Conservation (phyloP, 2,113 vertebrate species). For the Poeciliopsis retropinna region DNA sequence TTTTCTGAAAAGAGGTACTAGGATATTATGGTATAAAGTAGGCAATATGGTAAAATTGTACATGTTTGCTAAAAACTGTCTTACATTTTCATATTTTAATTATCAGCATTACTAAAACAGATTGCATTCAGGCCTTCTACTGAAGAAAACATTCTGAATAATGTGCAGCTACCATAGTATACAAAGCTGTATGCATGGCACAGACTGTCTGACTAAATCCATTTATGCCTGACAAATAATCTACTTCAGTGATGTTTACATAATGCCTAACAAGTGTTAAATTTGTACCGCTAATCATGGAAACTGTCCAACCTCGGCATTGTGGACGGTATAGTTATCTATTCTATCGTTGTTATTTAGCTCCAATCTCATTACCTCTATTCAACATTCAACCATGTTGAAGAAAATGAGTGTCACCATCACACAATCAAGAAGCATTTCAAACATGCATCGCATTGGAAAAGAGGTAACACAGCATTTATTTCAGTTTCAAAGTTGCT, state of each 20-base stretch:
- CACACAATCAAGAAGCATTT: conserved; percentile 41
- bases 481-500: conserved; percentile 57
- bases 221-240: conserved; percentile 54
- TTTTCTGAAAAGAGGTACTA: no score
- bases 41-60: no score
- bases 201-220: conserved; percentile 48
- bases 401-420: conserved; percentile 56
- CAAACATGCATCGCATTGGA: conserved; percentile 26
- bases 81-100: not conserved
- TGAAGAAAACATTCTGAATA: conserved; percentile 11
- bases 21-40: no score
- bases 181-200: conserved; percentile 35
- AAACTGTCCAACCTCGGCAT: conserved; percentile 67
- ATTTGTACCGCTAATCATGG: conserved; percentile 73
- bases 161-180: not conserved
- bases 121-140: conserved; percentile 18
- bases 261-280: conserved; percentile 72
- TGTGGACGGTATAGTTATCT: conserved; percentile 67
- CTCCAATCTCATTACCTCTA: conserved; percentile 75
- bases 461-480: conserved; percentile 15
- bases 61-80: no score
- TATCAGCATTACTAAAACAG: conserved; percentile 20
- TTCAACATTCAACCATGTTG: conserved; percentile 55
- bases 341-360: conserved; percentile 66
- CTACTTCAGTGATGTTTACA: conserved; percentile 63